Base-by-base conservation (phyloP, 1,140 invertebrate species). In the Bombus consobrinus region DNA sequence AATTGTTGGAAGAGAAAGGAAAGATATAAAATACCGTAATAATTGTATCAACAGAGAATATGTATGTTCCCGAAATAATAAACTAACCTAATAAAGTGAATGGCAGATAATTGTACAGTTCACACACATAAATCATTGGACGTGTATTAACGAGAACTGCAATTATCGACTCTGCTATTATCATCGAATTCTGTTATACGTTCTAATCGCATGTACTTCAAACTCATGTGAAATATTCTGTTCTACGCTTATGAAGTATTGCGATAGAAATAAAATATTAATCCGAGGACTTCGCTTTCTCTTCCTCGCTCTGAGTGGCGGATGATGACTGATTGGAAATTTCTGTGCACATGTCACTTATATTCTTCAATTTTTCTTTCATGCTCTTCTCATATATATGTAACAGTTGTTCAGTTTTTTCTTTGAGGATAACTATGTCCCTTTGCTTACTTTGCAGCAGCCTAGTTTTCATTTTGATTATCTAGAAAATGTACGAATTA, bases 281-380 rank as follows among this genome's bases (percentile, higher is more conserved):
- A 53, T 22, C 5, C 18, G 18, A 0, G 1, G 47, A 8, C 22
- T 22, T 18, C 47, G 0, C 0, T 6, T 53, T 18, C 0, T 5
- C 43, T 5, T 5, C 0, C 0, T 6, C 0, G 5, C 18, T 5
- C 15, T 0, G 4, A 18, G 0, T 0, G 4, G 0, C 1, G 1
- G 5, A 18, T 0, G 41, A 2, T 6, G 47, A 0, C 5, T 2
- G 18, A 22, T 0, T 2, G 6, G 5, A 22, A 22, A 53, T 53
- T 0, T 8, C 5, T 0, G 6, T 0, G 8, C 47, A 53, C 6
- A 53, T 8, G 0, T 6, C 0, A 8, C 5, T 53, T 53, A 53
- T 22, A 6, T 6, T 2, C 6, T 0, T 22, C 47, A 53, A 53
- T 2, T 22, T 8, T 5, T 2, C 5, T 53, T 22, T 53, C 47